Conservation (phyloP, 2,797 vertebrate species). For the Champsocephalus gunnari region DNA sequence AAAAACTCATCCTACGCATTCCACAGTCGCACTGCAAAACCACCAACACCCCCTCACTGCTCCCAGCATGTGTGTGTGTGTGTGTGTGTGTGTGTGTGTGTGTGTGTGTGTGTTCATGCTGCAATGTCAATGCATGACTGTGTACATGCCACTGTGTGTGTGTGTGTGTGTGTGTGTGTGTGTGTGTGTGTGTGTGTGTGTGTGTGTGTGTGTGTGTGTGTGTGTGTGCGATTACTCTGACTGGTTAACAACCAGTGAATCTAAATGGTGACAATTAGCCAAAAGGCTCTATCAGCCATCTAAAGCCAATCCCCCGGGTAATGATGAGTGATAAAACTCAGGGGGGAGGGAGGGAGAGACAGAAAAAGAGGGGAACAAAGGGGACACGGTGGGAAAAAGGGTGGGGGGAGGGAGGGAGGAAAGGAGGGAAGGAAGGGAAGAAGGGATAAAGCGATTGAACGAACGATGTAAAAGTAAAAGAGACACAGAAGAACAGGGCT, state of each 20-base stretch:
- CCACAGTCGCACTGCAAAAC: conserved; percentile 80
- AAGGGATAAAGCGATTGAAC: conserved; percentile 52
- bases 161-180: conserved; percentile 14
- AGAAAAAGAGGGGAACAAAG: conserved; percentile 58
- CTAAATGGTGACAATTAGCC: conserved; percentile 87
- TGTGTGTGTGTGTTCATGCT: conserved; percentile 48
- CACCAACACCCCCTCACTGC: conserved; percentile 76
- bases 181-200: conserved; percentile 37
- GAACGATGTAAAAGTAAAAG: conserved; percentile 50
- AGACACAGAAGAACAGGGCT: conserved; percentile 60
- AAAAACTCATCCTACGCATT: conserved; percentile 87
- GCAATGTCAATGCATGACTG: conserved; percentile 57
- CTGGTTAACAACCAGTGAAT: conserved; percentile 85
- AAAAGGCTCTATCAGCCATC: conserved; percentile 84
- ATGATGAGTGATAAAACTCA: conserved; percentile 84
- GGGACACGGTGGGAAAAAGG: conserved; percentile 26
- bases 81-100: conserved; percentile 31
- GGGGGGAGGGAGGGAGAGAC: conserved; percentile 34
- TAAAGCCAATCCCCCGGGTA: conserved; percentile 83
- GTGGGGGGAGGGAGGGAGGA: background rate
- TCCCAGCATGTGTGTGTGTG: conserved; percentile 59
- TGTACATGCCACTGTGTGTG: conserved; percentile 27
- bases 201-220: conserved; percentile 37
- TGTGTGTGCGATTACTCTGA: conserved; percentile 70
- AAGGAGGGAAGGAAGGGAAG: conserved; percentile 12